These are phyloP conservation scores for Notarius lentiginosus DNA, from an alignment of 2,113 vertebrate species.

Conservation along the genomic window DNA sequence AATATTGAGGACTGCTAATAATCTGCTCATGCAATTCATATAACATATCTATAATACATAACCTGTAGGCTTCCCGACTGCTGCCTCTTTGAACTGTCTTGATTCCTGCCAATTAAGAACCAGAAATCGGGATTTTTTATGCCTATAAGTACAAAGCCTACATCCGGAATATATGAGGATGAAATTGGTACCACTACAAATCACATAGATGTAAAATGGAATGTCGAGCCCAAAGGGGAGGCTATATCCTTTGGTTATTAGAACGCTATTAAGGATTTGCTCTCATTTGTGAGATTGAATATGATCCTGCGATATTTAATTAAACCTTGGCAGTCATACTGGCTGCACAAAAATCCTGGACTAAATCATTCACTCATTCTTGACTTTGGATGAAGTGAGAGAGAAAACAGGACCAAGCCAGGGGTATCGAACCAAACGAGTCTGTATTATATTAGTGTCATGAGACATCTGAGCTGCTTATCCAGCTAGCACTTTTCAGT, in stretches of 20 bases:
- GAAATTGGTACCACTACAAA: conserved; percentile 33
- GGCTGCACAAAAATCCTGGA: conserved; percentile 30
- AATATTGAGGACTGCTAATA: conserved; percentile 29
- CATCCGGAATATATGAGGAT: conserved; percentile 22
- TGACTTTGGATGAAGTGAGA: conserved; percentile 1
- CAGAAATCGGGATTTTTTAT: neutral
- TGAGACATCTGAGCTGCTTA: neutral
- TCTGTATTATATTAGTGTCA: neutral
- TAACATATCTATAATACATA: conserved; percentile 12
- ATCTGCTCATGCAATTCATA: too few species aligned
- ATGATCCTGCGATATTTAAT: conserved; percentile 28
- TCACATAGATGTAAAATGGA: conserved; percentile 17
- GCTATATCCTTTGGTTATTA: conserved; percentile 38
- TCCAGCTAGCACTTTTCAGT: neutral
- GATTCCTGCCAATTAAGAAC: conserved; percentile 10
- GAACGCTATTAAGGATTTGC: conserved; percentile 41
- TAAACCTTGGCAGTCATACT: conserved; percentile 18
- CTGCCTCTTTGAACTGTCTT: neutral
- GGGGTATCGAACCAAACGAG: conserved; percentile 3
- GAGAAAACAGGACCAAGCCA: neutral
- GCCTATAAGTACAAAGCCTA: conserved; percentile 18
- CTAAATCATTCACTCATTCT: conserved; percentile 30
- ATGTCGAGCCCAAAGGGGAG: conserved; percentile 27
- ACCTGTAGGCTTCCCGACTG: neutral
- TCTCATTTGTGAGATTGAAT: conserved; percentile 36